These are phyloP conservation scores for Pollenia amentaria DNA, from an alignment of 2,888 invertebrate genomes.

Conservation along the genomic window DNA sequence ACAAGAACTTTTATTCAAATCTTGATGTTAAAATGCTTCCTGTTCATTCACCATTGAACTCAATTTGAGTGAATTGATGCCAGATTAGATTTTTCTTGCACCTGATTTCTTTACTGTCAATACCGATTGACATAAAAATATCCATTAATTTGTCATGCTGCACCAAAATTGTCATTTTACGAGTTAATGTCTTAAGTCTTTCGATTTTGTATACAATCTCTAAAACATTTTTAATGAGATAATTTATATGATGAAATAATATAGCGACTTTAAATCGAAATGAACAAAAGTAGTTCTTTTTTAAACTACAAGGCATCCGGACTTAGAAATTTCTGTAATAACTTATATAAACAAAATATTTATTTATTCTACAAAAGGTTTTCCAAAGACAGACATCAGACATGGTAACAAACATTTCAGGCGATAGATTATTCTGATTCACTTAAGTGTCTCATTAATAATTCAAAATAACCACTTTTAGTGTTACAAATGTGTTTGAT, in stretches of 20 bases:
- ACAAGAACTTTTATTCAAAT: no score
- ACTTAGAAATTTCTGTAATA: not conserved
- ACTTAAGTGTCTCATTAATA: slow-evolving; percentile 32
- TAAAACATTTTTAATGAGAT: no score
- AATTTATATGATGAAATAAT: no score
- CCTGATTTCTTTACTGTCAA: no score
- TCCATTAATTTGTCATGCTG: no score
- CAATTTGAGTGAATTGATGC: no score
- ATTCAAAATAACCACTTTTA: slow-evolving; percentile 26
- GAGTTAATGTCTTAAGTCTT: slow-evolving; percentile 21
- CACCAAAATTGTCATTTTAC: no score
- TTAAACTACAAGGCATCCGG: not conserved
- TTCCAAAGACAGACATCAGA: not conserved
- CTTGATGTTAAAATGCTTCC: no score
- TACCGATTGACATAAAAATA: no score
- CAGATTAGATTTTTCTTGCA: no score
- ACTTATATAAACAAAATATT: not conserved
- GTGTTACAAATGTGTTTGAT: not conserved
- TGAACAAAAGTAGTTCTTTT: slow-evolving; percentile 35
- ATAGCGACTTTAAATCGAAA: no score
- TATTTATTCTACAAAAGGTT: slow-evolving; percentile 21
- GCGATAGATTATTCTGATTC: not conserved
- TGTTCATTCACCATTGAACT: no score
- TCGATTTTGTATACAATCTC: not conserved
- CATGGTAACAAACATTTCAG: not conserved